phyloP scores from a whole-genome alignment of 1,140 invertebrate species.

The Leptestheria dahalacensis region DNA sequence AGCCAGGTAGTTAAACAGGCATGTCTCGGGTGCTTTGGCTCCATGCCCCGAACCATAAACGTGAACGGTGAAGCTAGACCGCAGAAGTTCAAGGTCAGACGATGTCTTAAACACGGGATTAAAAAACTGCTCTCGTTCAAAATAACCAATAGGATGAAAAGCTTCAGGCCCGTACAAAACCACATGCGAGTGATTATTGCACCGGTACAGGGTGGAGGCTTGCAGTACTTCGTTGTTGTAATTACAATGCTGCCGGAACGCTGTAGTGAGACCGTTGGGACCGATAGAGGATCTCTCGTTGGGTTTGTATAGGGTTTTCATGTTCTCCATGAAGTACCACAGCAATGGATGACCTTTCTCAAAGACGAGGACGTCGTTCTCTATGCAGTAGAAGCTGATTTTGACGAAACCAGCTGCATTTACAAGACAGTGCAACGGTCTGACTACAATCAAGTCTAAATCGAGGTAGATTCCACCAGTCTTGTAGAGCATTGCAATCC shows the following conservation, averaged over 20 bases:
- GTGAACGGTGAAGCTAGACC: not conserved
- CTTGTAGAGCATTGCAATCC: slow-evolving; percentile 6
- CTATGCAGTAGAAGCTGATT: not conserved
- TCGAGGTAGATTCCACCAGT: slow-evolving; percentile 10
- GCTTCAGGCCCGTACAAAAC: not conserved
- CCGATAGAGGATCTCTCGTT: not conserved
- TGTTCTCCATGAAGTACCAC: not conserved
- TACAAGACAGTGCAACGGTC: not conserved
- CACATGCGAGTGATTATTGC: not conserved
- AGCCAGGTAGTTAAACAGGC: not conserved
- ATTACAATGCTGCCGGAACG: not conserved
- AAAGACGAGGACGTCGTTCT: slow-evolving; percentile 3
- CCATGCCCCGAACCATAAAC: slow-evolving; percentile 1
- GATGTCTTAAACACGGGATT: not conserved
- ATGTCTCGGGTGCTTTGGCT: not conserved
- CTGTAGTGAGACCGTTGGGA: not conserved
- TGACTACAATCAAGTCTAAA: slow-evolving; percentile 1
- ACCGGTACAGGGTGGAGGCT: not conserved
- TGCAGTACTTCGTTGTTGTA: not conserved
- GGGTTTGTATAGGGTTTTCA: not conserved
- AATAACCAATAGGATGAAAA: not conserved
- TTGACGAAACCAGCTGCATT: not conserved
- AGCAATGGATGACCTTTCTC: slow-evolving; percentile 4
- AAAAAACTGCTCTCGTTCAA: not conserved
- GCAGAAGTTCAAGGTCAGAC: not conserved